Evolutionary conservation across 2,888 invertebrate genomes (phyloP).

Genomic region (Pandemis cinnamomeana): DNA sequence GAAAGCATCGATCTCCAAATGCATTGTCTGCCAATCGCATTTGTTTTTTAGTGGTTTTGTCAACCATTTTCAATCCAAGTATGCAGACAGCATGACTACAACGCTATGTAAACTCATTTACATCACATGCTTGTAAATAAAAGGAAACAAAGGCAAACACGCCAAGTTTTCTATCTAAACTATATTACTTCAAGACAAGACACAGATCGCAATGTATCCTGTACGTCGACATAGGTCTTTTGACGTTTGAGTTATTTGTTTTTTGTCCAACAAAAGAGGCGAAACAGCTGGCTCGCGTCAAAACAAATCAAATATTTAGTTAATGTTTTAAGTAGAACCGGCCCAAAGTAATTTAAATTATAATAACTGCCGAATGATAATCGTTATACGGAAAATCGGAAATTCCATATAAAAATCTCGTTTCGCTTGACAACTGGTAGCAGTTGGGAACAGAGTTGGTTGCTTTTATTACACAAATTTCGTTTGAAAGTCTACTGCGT

Average conservation of each 20-base stretch:
- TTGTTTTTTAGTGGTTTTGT: not conserved
- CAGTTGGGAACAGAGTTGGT: not conserved
- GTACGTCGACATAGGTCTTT: not conserved
- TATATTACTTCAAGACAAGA: not conserved
- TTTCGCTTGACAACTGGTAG: not conserved
- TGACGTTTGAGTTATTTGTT: not conserved
- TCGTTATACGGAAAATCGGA: not conserved
- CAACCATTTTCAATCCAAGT: not conserved
- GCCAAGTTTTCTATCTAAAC: not conserved
- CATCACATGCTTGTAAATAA: not conserved
- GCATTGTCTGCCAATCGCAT: not conserved
- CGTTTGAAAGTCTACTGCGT: no score
- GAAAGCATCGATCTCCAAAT: not conserved
- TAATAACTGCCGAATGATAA: not conserved
- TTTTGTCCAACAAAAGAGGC: not conserved
- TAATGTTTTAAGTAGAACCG: not conserved
- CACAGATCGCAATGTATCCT: not conserved
- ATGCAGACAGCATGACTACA: constrained; percentile 2
- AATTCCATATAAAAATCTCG: not conserved
- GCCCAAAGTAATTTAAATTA: not conserved
- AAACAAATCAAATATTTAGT: constrained; percentile 8
- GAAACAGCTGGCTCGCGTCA: constrained; percentile 11
- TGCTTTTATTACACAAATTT: not conserved
- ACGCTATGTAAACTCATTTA: not conserved
- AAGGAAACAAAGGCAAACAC: not conserved